These are phyloP conservation scores for Eudorcas thomsonii DNA, from an alignment of 2,113 vertebrate genomes.

Conservation along the genomic window DNA sequence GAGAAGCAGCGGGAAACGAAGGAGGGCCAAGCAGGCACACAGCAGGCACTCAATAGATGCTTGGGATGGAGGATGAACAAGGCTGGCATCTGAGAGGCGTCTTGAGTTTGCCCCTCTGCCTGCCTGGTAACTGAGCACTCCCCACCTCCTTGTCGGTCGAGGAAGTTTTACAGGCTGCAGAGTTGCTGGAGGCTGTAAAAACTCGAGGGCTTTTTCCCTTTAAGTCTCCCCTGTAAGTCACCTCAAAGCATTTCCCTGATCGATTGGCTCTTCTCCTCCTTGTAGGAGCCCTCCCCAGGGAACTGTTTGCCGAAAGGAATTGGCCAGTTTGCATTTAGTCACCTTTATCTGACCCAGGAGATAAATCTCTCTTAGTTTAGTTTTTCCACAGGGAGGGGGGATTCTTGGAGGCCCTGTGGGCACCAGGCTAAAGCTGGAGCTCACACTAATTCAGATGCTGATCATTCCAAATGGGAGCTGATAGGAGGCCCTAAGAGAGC, in stretches of 20 bases:
- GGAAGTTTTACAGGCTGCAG: not conserved
- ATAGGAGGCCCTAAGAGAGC: not conserved
- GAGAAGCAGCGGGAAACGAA: not conserved
- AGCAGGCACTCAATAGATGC: not conserved
- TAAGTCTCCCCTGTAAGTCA: constrained; percentile 59
- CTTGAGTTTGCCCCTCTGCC: not conserved
- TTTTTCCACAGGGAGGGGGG: not conserved
- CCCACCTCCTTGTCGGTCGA: accelerated
- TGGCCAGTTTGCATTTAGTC: constrained; percentile 63
- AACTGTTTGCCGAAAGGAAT: constrained; percentile 50
- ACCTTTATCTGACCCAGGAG: constrained; percentile 71
- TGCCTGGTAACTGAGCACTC: not conserved
- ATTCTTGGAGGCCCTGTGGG: not conserved
- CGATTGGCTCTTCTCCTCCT: constrained; percentile 27
- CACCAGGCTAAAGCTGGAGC: not conserved
- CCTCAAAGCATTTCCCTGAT: constrained; percentile 53
- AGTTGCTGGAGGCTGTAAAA: constrained; percentile 15
- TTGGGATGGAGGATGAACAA: not conserved
- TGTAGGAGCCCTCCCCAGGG: constrained; percentile 41
- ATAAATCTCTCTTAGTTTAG: constrained; percentile 66
- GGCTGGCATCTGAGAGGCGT: not conserved
- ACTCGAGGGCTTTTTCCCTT: constrained; percentile 30
- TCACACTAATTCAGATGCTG: not conserved
- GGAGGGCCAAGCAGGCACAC: not conserved
- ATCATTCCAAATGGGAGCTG: not conserved